A percentile compares a stretch with the other conserved stretches of the same genome.
These are phyloP conservation scores for Halcyon smyrnensis DNA, from an alignment of 2,797 vertebrate genomes.

Conservation along the genomic window DNA sequence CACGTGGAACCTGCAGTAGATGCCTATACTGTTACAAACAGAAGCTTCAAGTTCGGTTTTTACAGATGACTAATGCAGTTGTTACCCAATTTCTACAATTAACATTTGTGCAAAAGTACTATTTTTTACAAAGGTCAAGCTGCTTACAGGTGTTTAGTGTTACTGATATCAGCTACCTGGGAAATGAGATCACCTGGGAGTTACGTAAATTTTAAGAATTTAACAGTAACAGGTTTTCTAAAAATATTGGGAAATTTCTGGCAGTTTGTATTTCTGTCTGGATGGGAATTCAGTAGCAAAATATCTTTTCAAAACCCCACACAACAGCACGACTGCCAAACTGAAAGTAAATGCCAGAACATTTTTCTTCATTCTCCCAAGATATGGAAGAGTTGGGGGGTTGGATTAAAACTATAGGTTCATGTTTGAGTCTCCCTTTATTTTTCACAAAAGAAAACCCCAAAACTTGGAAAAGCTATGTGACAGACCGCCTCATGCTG, in stretches of 20 bases:
- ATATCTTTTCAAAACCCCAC: background rate
- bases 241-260: background rate
- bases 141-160: background rate
- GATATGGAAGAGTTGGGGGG: background rate
- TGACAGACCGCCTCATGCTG: background rate
- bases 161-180: background rate
- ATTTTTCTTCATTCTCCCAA: background rate
- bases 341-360: background rate
- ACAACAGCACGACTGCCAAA: background rate
- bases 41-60: background rate
- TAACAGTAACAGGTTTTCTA: background rate
- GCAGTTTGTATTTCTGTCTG: background rate
- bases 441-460: background rate
- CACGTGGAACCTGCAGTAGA: background rate
- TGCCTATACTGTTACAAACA: background rate
- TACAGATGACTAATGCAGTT: background rate
- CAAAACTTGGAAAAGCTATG: background rate
- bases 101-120: background rate
- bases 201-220: background rate
- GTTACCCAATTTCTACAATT: background rate
- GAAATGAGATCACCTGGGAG: background rate
- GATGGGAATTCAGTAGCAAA: background rate
- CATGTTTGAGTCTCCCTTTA: background rate
- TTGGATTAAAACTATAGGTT: background rate
- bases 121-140: background rate